These are phyloP conservation scores for Cantharis rufa DNA, from an alignment of 2,888 invertebrate genomes.

Conservation along the genomic window DNA sequence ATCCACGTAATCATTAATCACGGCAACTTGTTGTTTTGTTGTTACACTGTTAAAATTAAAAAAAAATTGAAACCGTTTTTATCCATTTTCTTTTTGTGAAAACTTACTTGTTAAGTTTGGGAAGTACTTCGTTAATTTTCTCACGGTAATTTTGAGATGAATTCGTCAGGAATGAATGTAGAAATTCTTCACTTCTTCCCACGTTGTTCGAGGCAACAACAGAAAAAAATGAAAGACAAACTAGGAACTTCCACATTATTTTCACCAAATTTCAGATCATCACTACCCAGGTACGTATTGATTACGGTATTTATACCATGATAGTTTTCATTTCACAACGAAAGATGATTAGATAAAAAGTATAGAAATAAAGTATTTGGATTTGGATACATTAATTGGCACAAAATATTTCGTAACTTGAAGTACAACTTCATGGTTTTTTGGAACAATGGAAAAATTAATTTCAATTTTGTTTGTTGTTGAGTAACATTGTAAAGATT, in stretches of 20 bases:
- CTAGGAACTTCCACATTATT: background rate
- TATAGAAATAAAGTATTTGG: background rate
- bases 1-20: conserved; percentile 9
- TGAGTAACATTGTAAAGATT: too few relatives aligned
- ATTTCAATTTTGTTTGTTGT: background rate
- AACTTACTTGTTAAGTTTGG: background rate
- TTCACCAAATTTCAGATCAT: background rate
- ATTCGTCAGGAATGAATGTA: background rate
- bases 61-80: too few relatives aligned
- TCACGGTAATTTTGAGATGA: background rate
- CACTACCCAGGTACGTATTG: background rate
- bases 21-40: background rate
- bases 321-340: background rate
- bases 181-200: background rate
- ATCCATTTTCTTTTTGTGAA: too few relatives aligned
- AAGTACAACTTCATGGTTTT: background rate
- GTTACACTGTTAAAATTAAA: background rate
- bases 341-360: background rate
- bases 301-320: background rate
- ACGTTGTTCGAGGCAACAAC: background rate
- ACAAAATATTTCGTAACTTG: background rate
- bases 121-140: background rate
- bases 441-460: background rate
- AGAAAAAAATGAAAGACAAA: background rate
- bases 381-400: background rate